Evolutionary conservation across 2,797 vertebrate species (phyloP).

Genomic region (Sternotherus odoratus): DNA sequence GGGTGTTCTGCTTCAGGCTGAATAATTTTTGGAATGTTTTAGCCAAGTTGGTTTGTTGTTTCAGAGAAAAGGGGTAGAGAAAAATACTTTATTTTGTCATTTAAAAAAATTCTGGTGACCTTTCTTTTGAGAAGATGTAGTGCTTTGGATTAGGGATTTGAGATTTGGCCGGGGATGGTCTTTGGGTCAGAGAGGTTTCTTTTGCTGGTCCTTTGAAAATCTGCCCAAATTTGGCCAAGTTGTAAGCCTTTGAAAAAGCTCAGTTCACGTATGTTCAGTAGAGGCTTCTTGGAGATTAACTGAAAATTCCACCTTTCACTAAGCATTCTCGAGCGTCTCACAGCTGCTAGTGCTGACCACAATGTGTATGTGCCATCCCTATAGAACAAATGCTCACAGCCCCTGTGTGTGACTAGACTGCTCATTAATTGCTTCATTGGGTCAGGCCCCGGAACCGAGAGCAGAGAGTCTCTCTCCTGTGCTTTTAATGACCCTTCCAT

Average conservation of each 20-base stretch:
- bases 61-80: not conserved
- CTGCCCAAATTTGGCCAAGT: not conserved
- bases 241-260: not conserved
- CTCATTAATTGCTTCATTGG: no score
- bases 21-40: not conserved
- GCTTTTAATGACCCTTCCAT: no score
- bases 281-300: not conserved
- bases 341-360: no score
- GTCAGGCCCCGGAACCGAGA: no score
- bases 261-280: not conserved
- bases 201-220: not conserved
- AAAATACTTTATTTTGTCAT: not conserved
- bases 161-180: not conserved
- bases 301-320: not conserved
- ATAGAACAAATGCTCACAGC: no score
- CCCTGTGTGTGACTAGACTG: no score
- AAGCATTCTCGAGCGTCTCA: no score
- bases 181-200: fast-evolving
- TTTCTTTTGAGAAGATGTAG: not conserved
- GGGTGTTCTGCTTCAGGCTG: not conserved
- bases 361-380: no score
- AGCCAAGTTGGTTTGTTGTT: not conserved
- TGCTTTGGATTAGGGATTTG: not conserved
- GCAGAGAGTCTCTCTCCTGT: no score
- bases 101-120: not conserved